Evolutionary conservation across 2,113 vertebrate genomes (phyloP).

Genomic region (Tricholaema leucomelas): DNA sequence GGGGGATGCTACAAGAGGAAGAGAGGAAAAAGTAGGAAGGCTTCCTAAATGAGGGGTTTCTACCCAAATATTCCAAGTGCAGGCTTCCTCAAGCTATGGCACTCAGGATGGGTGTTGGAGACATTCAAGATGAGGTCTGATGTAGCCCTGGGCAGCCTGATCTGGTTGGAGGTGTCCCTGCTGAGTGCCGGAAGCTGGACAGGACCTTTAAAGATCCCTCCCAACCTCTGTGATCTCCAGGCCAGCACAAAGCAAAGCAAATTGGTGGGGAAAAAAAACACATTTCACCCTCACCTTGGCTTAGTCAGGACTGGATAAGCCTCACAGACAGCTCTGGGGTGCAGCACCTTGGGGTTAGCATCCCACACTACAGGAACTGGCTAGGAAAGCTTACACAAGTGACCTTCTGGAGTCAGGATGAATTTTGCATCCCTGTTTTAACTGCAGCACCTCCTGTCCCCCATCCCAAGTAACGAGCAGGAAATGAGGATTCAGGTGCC

Average conservation of each 20-base stretch:
- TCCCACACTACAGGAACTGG: background rate
- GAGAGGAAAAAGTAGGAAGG: background rate
- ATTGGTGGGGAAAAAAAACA: fast-evolving
- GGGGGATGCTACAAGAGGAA: background rate
- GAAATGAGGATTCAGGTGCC: background rate
- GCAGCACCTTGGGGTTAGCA: background rate
- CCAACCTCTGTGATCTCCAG: background rate
- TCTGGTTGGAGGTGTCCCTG: no score
- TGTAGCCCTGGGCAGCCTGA: no score
- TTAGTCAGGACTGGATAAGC: background rate
- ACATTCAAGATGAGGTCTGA: no score
- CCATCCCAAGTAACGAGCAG: background rate
- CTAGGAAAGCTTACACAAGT: background rate
- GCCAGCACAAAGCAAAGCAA: background rate
- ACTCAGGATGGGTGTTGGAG: fast-evolving
- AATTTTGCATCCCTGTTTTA: background rate
- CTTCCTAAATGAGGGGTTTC: background rate
- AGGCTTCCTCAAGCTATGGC: background rate
- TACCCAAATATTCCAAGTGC: background rate
- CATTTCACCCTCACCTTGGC: background rate
- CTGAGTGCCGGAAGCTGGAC: no score
- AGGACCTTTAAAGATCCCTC: no score
- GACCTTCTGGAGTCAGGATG: background rate
- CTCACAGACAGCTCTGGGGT: fast-evolving
- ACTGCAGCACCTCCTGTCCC: background rate